A percentile compares a stretch with the other conserved stretches of the same genome.
Evolutionary conservation across 2,888 invertebrate genomes (phyloP).

Genomic region (Cactoblastis cactorum): DNA sequence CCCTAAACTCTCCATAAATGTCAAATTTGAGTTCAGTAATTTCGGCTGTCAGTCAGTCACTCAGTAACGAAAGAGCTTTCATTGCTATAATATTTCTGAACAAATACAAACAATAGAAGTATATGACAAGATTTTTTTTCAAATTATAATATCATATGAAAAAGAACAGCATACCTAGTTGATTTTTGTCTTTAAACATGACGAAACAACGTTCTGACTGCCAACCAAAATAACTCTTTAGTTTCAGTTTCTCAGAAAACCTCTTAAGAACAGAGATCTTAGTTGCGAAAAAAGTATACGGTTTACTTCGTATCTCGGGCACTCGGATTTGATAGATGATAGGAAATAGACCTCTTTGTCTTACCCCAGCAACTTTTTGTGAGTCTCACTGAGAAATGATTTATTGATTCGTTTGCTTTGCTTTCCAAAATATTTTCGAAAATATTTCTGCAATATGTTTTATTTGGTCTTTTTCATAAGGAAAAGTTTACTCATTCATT

Average conservation of each 20-base stretch:
- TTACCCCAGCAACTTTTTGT: constrained; percentile 10
- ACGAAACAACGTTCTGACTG: background rate
- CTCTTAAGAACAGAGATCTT: background rate
- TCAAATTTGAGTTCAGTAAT: too few species aligned
- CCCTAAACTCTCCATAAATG: too few species aligned
- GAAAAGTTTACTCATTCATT: too few species aligned
- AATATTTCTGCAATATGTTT: background rate
- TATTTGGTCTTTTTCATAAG: too few species aligned
- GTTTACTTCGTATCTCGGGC: constrained; percentile 11
- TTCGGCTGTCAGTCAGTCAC: too few species aligned
- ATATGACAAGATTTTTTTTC: too few species aligned
- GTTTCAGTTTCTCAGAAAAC: background rate
- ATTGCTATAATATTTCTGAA: too few species aligned
- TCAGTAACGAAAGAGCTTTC: too few species aligned
- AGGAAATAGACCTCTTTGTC: constrained; percentile 20
- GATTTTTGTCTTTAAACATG: too few species aligned
- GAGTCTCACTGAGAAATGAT: constrained; percentile 7
- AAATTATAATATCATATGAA: too few species aligned
- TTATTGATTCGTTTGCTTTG: constrained; percentile 10
- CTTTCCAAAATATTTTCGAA: background rate
- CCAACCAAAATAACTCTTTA: background rate
- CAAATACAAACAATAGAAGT: too few species aligned
- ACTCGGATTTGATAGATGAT: constrained; percentile 23
- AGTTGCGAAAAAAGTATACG: constrained; percentile 4
- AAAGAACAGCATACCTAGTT: too few species aligned